Base-by-base conservation (phyloP, 2,888 invertebrate species). In the Epicampocera succincta region DNA sequence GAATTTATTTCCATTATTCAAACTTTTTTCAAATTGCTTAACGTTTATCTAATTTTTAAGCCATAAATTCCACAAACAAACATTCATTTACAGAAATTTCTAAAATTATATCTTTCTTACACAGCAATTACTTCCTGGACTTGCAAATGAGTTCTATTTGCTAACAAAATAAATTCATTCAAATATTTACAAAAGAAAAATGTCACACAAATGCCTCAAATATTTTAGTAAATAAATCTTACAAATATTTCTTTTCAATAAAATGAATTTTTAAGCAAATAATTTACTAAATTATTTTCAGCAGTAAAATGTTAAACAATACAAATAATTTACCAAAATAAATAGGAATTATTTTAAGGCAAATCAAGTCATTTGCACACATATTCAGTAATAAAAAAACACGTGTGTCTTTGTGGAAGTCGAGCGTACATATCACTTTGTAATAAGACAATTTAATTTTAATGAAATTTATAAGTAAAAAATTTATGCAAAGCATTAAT, bases 381-480 rank as follows among this genome's bases (percentile, higher is more conserved):
- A 38, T n/a, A 38, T 19, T 38, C 25, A 25, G 1, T 40, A 3
- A 42, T 3, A 19, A 0, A 42, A 33, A 33, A 38, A 15, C 33
- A 74, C 73, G 56, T 54, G 21, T 65, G 46, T 63, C 50, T 52
- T n/a, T 38, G 17, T 42, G 11, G 19, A 61, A 61, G 42, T 58
- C 40, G 58, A 60, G 29, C 48, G 42, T 61, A 46, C 68, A 52
- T 48, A 56, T 40, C 66, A 68, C 40, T 79, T 73, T 60, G 60
- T 71, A 75, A 60, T 52, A 56, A 65, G 78, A 82, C 82, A 82
- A 82, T 78, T 78, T 78, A 71, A 82, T 78, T 75, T 78, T 78
- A 75, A 82, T 82, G 48, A 66, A 82, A 75, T 78, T 82, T 82
- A 75, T 71, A 54, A 79, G 61, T 44, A 52, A 73, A 66, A 79